phyloP scores from a whole-genome alignment of 2,113 vertebrate genomes.

The Ploceus nigricollis region DNA sequence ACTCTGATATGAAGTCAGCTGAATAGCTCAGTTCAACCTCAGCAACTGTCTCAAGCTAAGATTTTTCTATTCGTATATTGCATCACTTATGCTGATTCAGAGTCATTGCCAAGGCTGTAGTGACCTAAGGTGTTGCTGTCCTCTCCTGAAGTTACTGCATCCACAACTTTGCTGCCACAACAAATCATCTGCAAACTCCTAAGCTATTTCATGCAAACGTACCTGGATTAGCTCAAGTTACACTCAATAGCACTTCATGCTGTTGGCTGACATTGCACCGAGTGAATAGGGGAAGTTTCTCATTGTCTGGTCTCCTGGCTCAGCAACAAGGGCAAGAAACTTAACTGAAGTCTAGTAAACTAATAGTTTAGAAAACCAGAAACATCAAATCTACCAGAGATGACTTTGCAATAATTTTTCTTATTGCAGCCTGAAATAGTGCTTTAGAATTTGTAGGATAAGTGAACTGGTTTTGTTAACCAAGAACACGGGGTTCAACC shows the following conservation, averaged over 20 bases:
- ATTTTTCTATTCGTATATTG: neutral
- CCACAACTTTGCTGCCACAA: neutral
- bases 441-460: neutral
- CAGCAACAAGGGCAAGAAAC: neutral
- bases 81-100: neutral
- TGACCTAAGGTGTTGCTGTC: neutral
- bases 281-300: neutral
- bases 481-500: fast-evolving
- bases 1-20: neutral
- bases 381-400: neutral
- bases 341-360: neutral
- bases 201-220: neutral
- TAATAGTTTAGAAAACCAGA: neutral
- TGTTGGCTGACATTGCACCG: neutral
- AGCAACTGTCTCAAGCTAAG: neutral
- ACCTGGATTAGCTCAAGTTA: neutral
- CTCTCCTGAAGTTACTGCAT: neutral
- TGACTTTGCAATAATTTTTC: neutral
- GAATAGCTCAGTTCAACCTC: neutral
- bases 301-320: neutral
- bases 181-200: neutral
- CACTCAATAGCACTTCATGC: neutral
- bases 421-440: neutral
- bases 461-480: neutral
- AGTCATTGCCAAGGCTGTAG: neutral